Evolutionary conservation across 2,113 vertebrate species (phyloP).

Genomic region (human (Homo sapiens)): GRCh38 chr11:43977501-43978000

Average conservation of each 20-base stretch:
- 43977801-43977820: background rate
- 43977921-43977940: too few species aligned
- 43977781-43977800: background rate
- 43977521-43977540: background rate
- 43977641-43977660: background rate
- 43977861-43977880: too few species aligned
- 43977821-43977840: background rate
- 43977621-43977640: background rate
- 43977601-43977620: background rate
- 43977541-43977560: background rate
- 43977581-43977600: background rate
- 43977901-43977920: rapidly evolving
- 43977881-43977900: too few species aligned
- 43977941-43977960: rapidly evolving
- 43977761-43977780: background rate
- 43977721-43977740: background rate
- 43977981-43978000: background rate
- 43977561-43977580: background rate
- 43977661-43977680: background rate
- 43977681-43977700: background rate
- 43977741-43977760: background rate
- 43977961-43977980: background rate
- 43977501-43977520: background rate
- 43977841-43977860: too few species aligned
- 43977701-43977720: background rate